Percentiles rank a stretch among this genome's conserved stretches.
phyloP scores from a whole-genome alignment of 2,888 invertebrate genomes.

The Frankliniella fusca region DNA sequence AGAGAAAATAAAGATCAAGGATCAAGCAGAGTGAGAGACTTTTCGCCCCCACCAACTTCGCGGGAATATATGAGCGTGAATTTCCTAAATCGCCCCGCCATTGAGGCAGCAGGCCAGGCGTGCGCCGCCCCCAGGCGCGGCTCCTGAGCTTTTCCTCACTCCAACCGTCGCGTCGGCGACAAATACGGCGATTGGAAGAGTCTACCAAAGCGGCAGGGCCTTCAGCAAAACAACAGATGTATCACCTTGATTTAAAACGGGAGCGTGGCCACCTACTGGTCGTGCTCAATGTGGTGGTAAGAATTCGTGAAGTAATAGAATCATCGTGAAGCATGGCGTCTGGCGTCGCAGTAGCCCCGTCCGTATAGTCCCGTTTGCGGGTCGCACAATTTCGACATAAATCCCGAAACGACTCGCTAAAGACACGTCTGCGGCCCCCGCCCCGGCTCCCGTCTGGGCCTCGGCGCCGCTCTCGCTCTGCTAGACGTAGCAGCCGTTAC shows the following conservation, averaged over 20 bases:
- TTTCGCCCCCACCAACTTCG: not conserved
- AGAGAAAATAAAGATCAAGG: not conserved
- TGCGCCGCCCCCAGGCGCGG: not conserved
- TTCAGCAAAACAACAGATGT: too few relatives aligned
- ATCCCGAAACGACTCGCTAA: not conserved
- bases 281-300: not conserved
- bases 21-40: not conserved
- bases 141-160: too few relatives aligned
- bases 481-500: too few relatives aligned
- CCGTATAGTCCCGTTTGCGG: not conserved
- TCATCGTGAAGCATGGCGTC: not conserved
- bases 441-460: too few relatives aligned
- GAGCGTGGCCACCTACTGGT: too few relatives aligned
- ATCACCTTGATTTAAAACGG: too few relatives aligned
- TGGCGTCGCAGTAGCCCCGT: not conserved
- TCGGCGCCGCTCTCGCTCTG: too few relatives aligned
- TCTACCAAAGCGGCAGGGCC: too few relatives aligned
- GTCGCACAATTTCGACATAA: not conserved
- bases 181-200: not conserved
- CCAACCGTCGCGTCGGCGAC: not conserved
- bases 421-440: not conserved
- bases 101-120: not conserved
- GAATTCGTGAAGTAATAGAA: not conserved
- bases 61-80: not conserved
- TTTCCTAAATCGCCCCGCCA: constrained; percentile 1